These are phyloP conservation scores for Phoeniculus purpureus DNA, from an alignment of 2,797 vertebrate genomes.

Conservation along the genomic window DNA sequence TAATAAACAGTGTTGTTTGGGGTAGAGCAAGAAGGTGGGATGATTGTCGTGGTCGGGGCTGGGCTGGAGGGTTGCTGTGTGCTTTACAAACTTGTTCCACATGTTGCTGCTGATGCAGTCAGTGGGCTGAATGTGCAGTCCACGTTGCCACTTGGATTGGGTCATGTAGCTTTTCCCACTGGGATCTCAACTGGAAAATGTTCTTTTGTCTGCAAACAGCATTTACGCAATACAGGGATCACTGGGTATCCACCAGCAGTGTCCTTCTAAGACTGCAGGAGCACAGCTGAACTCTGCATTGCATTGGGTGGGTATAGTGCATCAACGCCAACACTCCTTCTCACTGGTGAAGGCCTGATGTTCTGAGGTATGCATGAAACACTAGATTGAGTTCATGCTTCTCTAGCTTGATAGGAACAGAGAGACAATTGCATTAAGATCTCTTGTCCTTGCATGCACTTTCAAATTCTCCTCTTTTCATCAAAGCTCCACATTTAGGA, in stretches of 20 bases:
- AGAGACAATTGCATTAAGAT: neutral
- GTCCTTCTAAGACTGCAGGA: neutral
- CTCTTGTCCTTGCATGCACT: neutral
- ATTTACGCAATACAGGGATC: neutral
- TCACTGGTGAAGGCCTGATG: too few relatives aligned
- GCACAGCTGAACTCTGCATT: neutral
- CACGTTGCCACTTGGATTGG: neutral
- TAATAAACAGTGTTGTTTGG: neutral
- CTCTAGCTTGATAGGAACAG: neutral
- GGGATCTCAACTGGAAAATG: neutral
- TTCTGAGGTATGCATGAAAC: neutral
- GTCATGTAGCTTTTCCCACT: neutral
- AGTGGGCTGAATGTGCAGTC: neutral
- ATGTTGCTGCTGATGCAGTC: neutral
- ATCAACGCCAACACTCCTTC: too few relatives aligned
- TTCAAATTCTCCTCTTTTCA: neutral
- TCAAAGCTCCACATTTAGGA: neutral
- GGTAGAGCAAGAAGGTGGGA: rapidly evolving
- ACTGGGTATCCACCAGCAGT: neutral
- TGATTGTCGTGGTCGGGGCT: neutral
- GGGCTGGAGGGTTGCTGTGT: neutral
- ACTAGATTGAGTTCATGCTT: rapidly evolving
- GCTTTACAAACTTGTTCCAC: neutral
- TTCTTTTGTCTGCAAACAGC: neutral
- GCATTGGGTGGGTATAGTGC: neutral